phyloP scores from a whole-genome alignment of 2,888 invertebrate genomes.

The Mantis religiosa region DNA sequence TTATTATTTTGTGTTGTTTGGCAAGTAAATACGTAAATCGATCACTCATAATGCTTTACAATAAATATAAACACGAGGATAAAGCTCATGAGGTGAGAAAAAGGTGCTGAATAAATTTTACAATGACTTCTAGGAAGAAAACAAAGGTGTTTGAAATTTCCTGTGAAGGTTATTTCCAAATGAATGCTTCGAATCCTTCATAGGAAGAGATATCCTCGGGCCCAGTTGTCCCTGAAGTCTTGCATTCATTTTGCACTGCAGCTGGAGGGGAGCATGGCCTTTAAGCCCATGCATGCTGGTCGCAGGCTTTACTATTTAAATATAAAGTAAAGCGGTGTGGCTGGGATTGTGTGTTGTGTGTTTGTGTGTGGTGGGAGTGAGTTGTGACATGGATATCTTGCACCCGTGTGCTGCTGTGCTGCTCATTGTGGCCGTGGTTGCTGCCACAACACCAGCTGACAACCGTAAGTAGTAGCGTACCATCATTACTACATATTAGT shows the following conservation, averaged over 20 bases:
- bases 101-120: no score
- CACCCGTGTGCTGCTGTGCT: background rate
- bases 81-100: no score
- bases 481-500: no score
- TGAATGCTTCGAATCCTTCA: background rate
- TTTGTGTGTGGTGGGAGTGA: background rate
- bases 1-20: no score
- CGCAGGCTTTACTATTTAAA: background rate
- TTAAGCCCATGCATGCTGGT: background rate
- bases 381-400: background rate
- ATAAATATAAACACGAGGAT: no score
- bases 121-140: background rate
- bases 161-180: background rate
- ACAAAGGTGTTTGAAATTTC: background rate
- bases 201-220: background rate
- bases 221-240: background rate
- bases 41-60: no score
- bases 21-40: no score
- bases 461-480: background rate
- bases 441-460: background rate
- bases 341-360: background rate
- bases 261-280: background rate
- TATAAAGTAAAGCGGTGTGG: background rate
- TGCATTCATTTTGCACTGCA: background rate
- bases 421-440: background rate